phyloP scores from a whole-genome alignment of 2,113 vertebrate genomes.

The Cebus imitator region DNA sequence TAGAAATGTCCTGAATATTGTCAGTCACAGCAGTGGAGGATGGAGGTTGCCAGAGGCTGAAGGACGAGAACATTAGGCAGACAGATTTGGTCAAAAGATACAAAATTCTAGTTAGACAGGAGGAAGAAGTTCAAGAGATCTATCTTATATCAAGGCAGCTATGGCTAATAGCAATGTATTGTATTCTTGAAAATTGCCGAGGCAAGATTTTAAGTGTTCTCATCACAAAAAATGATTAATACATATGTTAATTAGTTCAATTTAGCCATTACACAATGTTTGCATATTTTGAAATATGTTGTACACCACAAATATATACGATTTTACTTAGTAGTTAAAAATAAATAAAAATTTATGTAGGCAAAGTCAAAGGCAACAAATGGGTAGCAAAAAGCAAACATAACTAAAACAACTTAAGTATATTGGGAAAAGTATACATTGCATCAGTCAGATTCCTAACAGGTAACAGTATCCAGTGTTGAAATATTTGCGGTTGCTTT shows the following conservation, averaged over 20 bases:
- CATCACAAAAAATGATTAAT: neutral
- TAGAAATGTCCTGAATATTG: neutral
- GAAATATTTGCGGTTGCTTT: neutral
- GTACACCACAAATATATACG: neutral
- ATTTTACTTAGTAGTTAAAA: neutral
- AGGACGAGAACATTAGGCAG: neutral
- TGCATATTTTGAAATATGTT: neutral
- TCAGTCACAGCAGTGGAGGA: neutral
- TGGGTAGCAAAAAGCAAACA: neutral
- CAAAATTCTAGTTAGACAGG: neutral
- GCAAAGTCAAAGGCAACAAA: neutral
- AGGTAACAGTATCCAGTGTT: neutral
- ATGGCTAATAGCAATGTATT: neutral
- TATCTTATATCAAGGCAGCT: neutral
- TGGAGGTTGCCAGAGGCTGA: neutral
- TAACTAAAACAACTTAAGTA: neutral
- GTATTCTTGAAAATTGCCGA: neutral
- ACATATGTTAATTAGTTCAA: neutral
- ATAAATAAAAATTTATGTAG: neutral
- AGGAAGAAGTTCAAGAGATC: neutral
- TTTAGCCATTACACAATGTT: neutral
- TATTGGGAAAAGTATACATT: neutral
- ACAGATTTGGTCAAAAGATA: neutral
- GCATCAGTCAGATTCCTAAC: neutral
- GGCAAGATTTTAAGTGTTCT: neutral